Evolutionary conservation across 1,140 invertebrate genomes (phyloP).

Genomic region (Saccostrea glomerata): DNA sequence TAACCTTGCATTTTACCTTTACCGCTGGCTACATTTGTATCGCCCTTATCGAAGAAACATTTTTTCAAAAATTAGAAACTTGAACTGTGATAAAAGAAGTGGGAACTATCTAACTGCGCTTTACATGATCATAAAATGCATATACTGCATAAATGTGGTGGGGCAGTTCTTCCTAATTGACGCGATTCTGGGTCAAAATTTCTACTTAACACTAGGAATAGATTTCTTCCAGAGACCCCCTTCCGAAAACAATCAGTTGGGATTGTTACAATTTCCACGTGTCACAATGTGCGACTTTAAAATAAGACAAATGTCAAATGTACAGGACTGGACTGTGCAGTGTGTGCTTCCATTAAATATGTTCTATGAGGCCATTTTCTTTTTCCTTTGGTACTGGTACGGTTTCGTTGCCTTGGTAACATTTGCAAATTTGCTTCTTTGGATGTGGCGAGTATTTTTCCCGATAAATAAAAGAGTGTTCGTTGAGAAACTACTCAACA

Average conservation of each 20-base stretch:
- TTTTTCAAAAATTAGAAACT: conserved; percentile 64
- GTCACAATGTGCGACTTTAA: conserved; percentile 81
- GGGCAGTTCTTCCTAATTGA: conserved; percentile 80
- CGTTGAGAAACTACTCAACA: conserved; percentile 76
- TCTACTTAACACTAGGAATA: conserved; percentile 75
- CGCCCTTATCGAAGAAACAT: conserved; percentile 66
- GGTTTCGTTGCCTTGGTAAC: conserved; percentile 74
- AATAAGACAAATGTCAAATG: conserved; percentile 78
- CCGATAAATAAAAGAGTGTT: conserved; percentile 67
- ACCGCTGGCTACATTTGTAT: conserved; percentile 69
- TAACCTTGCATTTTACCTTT: conserved; percentile 68
- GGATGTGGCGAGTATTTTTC: conserved; percentile 69
- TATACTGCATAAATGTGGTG: conserved; percentile 79
- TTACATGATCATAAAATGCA: conserved; percentile 80
- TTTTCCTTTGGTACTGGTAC: conserved; percentile 74
- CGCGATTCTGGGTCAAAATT: conserved; percentile 78
- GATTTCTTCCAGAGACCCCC: conserved; percentile 76
- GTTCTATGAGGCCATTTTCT: conserved; percentile 82
- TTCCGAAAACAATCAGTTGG: conserved; percentile 75
- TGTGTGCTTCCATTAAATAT: conserved; percentile 82
- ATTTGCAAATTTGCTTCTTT: conserved; percentile 72
- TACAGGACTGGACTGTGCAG: conserved; percentile 78
- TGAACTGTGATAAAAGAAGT: conserved; percentile 76
- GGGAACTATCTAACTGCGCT: conserved; percentile 79
- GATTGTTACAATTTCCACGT: conserved; percentile 77